Base-by-base conservation (phyloP, 2,888 invertebrate genomes). In the Megamerina dolium region DNA sequence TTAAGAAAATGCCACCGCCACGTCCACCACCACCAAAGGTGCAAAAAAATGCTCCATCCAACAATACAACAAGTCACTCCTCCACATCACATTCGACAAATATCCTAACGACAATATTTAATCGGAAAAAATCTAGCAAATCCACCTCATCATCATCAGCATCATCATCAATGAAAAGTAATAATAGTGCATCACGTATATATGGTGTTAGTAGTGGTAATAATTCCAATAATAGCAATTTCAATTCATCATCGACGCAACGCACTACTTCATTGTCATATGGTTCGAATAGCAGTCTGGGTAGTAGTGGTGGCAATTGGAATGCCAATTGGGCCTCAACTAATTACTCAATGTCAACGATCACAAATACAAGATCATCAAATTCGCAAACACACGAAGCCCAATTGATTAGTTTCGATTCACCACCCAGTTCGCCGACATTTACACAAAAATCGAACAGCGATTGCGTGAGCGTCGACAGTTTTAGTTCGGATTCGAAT, bases 361-460 rank as follows among this genome's bases (percentile, higher is more conserved):
- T 43, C 3, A 37, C 46, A 5, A 35, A 12, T 31, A 20, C 43
- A 34, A 26, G 43, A 20, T 46, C 16, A 18, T 49, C 36, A n/a
- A 43, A 48, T 6, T 51, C 39, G 13, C 46, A 48, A 43, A 38
- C 46, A 13, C 35, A 46, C 6, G 64, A 65, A 31, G 56, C 53
- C 4, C 79, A 82, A 43, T 64, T 85, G 35, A 85, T 85, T 56
- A 84, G 83, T 64, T 73, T 85, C 31, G 75, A 83, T 56, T 81
- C 82, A 9, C 85, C 85, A 3, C 83, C 85, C 0, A 82, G 82
- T 53, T 85, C 85, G 6, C 85, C 85, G 19, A 83, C 83, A 1
- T 80, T 83, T 41, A 85, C 84, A 8, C 82, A 82, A 16, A 76
- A 83, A 51, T 85, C 84, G 0, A 83, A 82, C 59, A 83, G 83